A percentile compares a stretch with the other conserved stretches of the same genome.
phyloP scores from a whole-genome alignment of 2,888 invertebrate species.

The Melanargia galathea region DNA sequence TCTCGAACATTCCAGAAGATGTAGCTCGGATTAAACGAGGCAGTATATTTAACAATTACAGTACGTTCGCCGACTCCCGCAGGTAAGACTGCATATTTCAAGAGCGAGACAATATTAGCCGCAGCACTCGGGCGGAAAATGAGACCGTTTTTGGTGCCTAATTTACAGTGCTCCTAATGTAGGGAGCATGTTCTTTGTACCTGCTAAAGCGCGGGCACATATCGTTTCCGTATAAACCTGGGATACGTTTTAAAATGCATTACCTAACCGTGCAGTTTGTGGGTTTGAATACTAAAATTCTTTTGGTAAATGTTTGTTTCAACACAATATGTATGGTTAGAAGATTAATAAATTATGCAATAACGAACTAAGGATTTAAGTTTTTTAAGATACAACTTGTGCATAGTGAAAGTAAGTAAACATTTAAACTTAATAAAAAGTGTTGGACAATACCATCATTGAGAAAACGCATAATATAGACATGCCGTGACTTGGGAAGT shows the following conservation, averaged over 20 bases:
- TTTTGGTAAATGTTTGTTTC: conserved; percentile 49
- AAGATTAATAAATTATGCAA: conserved; percentile 1
- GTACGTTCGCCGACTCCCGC: conserved; percentile 67
- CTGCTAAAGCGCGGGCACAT: conserved; percentile 57
- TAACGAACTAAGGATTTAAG: too few species aligned
- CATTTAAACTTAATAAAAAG: not conserved
- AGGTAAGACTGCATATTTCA: conserved; percentile 79
- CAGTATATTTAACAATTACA: conserved; percentile 79
- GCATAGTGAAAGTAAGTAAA: not conserved
- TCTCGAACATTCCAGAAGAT: conserved; percentile 80
- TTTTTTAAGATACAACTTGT: not conserved
- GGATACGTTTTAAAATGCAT: conserved; percentile 60
- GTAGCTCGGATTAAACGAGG: conserved; percentile 77
- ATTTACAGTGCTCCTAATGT: conserved; percentile 74
- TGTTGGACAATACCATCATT: not conserved
- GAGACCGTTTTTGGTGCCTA: conserved; percentile 77
- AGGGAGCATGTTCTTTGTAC: conserved; percentile 63
- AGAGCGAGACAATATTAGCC: conserved; percentile 79
- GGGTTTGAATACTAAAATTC: conserved; percentile 55
- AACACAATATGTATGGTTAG: not conserved
- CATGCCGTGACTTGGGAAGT: not conserved
- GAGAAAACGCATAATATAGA: not conserved
- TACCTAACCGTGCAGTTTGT: conserved; percentile 56
- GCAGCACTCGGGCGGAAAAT: conserved; percentile 84
- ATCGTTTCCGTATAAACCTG: conserved; percentile 48